Conservation (phyloP, 2,888 invertebrate genomes). For the Tryphoninae sp. region DNA sequence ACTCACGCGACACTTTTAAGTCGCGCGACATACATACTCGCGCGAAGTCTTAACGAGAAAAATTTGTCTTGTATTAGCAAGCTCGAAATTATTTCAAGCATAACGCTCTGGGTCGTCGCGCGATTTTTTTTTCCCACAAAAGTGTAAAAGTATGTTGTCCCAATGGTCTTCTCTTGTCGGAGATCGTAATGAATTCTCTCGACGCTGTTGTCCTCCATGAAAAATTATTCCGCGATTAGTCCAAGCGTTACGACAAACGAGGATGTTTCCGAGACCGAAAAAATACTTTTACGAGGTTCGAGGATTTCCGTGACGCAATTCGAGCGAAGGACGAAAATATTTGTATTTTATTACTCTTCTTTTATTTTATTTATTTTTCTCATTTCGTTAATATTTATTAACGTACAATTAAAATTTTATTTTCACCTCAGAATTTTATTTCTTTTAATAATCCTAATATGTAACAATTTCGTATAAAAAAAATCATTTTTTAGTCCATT, state of each 20-base stretch:
- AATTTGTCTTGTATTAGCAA: constrained; percentile 17
- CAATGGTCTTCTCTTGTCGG: neutral
- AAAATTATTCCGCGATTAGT: constrained; percentile 8
- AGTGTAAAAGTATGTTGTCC: constrained; percentile 18
- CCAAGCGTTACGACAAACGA: constrained; percentile 14
- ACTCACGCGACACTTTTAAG: constrained; percentile 40
- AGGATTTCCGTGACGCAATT: constrained; percentile 31
- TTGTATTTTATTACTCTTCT: constrained; percentile 13
- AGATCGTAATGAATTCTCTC: constrained; percentile 6
- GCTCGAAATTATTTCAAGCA: constrained; percentile 7
- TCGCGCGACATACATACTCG: neutral
- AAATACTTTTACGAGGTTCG: constrained; percentile 28
- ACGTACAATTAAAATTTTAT: no score
- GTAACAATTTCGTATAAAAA: no score
- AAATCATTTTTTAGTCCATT: no score
- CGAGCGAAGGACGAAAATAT: constrained; percentile 52
- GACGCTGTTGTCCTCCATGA: constrained; percentile 11
- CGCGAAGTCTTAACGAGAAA: constrained; percentile 12
- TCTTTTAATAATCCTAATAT: no score
- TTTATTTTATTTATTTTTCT: constrained; percentile 10
- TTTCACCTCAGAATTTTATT: no score
- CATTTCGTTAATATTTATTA: no score
- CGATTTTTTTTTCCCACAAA: constrained; percentile 5
- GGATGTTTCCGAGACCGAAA: constrained; percentile 16
- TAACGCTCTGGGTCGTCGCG: constrained; percentile 27